Base-by-base conservation (phyloP, 2,113 vertebrate genomes). In the Ceyx cyanopectus region DNA sequence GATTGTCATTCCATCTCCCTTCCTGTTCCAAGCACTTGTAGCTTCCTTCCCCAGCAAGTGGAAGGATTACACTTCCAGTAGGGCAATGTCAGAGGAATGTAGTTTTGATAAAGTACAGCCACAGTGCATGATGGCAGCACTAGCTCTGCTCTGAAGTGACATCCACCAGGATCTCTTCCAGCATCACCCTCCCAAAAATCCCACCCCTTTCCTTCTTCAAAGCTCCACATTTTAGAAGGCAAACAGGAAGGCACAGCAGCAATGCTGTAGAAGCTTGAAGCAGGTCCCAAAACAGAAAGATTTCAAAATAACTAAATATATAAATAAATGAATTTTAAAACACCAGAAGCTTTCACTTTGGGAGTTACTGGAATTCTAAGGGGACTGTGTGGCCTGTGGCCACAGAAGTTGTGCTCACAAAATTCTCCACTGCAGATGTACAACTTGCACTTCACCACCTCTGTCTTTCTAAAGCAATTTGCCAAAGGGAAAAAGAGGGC, bases 221-320 rank as follows among this genome's bases (percentile, higher is more conserved):
- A n/a, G 8, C 37, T 51, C 37, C 53, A 22, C 2, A 0, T 22
- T 19, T 20, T 4, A 18, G 13, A 77, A 67, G 34, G 13, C 32
- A 89, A 58, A 46, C 46, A 12, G 56, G 22, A 62, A 68, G 12
- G 29, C 41, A 43, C 11, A 50, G 51, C 37, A 41, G 68, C 18
- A 60, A 26, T 2, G 51, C 40, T 3, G 0, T 14, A 3, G 0
- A 0, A 0, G 45, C 60, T 40, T 5, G 0, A 29, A n/a, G 61
- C 50, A 46, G 20, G 18, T 66, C 41, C 68, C 1, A 0, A 58
- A 67, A 65, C 30, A 50, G 37, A 8, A 50, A 58, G 27, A 27
- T 37, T 62, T 54, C 45, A 27, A 68, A 76, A 48, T 22, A 61
- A 60, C 48, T 14, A 19, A 62, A 9, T n/a, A 56, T 77, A 74